Evolutionary conservation across 2,113 vertebrate species (phyloP), one percentile per base, ranked within the genome.

Genomic region (Centropus unirufus): DNA sequence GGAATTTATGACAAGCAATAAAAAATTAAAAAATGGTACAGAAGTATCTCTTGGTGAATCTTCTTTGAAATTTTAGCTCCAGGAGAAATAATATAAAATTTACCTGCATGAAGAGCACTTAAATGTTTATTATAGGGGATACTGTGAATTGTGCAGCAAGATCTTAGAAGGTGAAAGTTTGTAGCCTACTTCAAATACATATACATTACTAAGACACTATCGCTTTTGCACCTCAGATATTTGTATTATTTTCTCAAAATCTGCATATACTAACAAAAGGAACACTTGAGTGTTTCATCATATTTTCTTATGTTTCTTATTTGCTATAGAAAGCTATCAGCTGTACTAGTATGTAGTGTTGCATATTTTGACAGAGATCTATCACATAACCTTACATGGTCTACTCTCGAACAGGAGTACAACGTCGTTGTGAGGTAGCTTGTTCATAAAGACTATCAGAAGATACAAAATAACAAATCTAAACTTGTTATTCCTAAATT

Each of bases 81-180:
- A 51, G 77, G 64, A 62, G 15, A 75, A 89, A 55, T 4, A 18
- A 11, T 27, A 81, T 30, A 73, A 68, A 6, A 70, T 78, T 34
- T 70, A 51, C 7, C 6, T 59, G 22, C 5, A 23, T 1, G 1
- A 49, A 49, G 81, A 78, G 5, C 34, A 44, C 17, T 81, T 74
- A 23, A 12, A 8, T 46, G 22, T 70, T 74, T 18, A n/a, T 0
- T 1, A 11, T 15, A 58, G 6, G 0, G 5, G 6, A 69, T 69
- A 67, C 30, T 24, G 19, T 54, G 27, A 40, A 40, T 51, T 16
- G 6, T 55, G 14, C 20, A 77, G 17, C 2, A 20, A 54, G 26
- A 9, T 30, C 47, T 69, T 58, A 55, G 22, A 61, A 83, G 11
- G 62, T 24, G 23, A 66, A 89, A 86, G 8, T 7, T 62, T 76